A percentile compares a stretch with the other conserved stretches of the same genome.
Evolutionary conservation across 2,797 vertebrate species (phyloP).

Genomic region (Myoxocephalus aenaeus): DNA sequence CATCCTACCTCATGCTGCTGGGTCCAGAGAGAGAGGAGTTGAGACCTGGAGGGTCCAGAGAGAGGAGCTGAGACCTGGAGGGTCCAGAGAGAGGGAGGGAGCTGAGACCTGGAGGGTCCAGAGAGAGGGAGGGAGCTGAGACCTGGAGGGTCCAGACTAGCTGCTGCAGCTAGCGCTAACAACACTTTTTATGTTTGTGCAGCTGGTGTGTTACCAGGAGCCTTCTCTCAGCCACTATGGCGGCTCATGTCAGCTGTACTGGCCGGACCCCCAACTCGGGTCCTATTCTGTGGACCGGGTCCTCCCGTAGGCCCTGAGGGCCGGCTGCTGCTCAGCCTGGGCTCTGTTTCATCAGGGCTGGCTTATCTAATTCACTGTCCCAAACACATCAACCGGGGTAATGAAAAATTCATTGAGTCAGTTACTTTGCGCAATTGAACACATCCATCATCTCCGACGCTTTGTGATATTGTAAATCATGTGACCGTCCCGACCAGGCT

Average conservation of each 20-base stretch:
- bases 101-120: no score
- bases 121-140: no score
- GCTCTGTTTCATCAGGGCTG: constrained; percentile 35
- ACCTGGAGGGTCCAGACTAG: no score
- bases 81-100: no score
- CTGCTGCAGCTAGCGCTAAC: no score
- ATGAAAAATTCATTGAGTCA: constrained; percentile 73
- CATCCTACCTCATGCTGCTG: no score
- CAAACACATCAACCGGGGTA: constrained; percentile 62
- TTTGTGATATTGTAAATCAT: constrained; percentile 57
- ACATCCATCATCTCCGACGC: constrained; percentile 66
- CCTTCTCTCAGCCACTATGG: not conserved
- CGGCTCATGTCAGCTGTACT: not conserved
- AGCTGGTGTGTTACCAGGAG: not conserved
- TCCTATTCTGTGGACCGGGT: not conserved
- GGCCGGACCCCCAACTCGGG: not conserved
- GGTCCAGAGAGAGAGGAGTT: no score
- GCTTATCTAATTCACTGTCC: constrained; percentile 60
- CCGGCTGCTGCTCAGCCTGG: constrained; percentile 24
- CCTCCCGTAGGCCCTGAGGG: constrained; percentile 1
- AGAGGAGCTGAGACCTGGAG: no score
- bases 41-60: no score
- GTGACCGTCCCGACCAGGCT: constrained; percentile 37
- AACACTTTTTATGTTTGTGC: no score
- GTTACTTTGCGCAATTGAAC: constrained; percentile 67